Evolutionary conservation across 1,140 invertebrate genomes (phyloP).

Genomic region (Nylanderia fulva): DNA sequence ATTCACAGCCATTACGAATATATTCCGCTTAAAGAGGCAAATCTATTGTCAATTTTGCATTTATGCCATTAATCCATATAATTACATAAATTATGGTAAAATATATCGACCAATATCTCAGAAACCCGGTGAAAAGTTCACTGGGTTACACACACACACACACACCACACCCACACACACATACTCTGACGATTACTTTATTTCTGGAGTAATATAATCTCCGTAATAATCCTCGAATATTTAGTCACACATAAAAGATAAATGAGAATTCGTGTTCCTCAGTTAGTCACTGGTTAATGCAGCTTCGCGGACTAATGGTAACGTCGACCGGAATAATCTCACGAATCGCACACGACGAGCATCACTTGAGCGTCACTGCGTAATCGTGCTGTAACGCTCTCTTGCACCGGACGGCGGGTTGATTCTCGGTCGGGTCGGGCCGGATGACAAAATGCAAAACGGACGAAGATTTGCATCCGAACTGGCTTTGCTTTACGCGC

Average conservation of each 20-base stretch:
- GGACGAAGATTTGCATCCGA: constrained; percentile 77
- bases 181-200: too few species aligned
- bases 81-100: too few species aligned
- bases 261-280: too few species aligned
- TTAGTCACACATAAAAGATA: neutral
- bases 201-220: too few species aligned
- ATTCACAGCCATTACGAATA: too few species aligned
- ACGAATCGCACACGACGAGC: neutral
- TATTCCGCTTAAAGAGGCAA: too few species aligned
- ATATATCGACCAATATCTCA: too few species aligned
- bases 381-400: constrained; percentile 69
- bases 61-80: too few species aligned
- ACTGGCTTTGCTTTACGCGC: constrained; percentile 70
- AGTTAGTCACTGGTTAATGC: neutral
- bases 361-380: constrained; percentile 14
- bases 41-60: too few species aligned
- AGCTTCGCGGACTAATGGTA: neutral
- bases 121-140: too few species aligned
- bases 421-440: constrained; percentile 8
- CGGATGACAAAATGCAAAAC: constrained; percentile 77
- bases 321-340: neutral
- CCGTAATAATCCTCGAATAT: neutral
- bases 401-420: constrained; percentile 40
- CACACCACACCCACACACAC: too few species aligned
- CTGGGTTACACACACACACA: too few species aligned